Base-by-base conservation (phyloP, 2,797 vertebrate species). In the Sebastes hubbsi region DNA sequence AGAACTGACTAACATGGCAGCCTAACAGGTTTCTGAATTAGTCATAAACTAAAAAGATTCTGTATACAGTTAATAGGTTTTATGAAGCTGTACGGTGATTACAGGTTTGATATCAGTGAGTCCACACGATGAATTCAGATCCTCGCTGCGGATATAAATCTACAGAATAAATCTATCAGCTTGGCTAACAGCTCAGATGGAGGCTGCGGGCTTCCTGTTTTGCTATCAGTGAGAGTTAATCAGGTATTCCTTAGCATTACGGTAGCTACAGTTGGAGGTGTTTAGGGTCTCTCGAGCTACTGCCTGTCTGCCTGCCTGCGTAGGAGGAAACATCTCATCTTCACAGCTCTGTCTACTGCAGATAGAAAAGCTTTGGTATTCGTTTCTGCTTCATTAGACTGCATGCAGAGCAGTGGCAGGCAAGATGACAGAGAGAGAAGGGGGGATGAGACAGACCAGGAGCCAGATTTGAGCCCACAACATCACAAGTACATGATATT, bases 261-360 rank as follows among this genome's bases (percentile, higher is more conserved):
- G 65, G 87, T 30, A 77, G 81, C 84, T 82, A 18, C 76, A 83
- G 71, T 85, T 77, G 81, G 82, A 92, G 88, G 87, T 89, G 86
- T 36, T 88, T 85, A 52, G n/a, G 52, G 83, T 89, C 81, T 88
- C 81, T 63, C 29, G 65, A 89, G 86, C 84, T 87, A 20, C 82
- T 82, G 87, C 86, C 84, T 88, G 91, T 83, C 85, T 86, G 81
- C 79, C 69, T 88, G 79, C 63, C 75, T 84, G 90, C 84, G 91
- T 93, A 86, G 93, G 92, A 90, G 91, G 89, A 80, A 92, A 86
- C 90, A 90, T 90, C 90, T 89, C 84, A 77, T 90, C 89, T 89
- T 91, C 85, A 86, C 89, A 87, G 84, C 75, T 88, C 72, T 49
- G 84, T 87, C 84, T 85, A 80, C 73, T 77, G 88, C 88, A 89